phyloP scores from a whole-genome alignment of 1,140 invertebrate species.

The Zaprionus ghesquierei region DNA sequence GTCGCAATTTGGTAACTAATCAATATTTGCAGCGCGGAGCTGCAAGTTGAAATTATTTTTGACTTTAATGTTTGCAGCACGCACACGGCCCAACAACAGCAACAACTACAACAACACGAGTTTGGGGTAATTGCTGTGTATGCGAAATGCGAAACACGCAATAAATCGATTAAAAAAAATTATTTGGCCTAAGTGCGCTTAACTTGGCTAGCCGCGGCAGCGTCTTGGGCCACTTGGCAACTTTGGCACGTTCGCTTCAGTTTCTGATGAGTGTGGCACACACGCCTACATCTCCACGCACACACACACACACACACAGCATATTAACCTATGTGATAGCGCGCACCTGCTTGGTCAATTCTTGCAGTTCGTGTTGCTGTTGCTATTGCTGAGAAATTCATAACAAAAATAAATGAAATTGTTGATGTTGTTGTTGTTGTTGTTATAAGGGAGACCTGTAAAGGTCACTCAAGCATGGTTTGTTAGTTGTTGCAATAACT shows the following conservation, averaged over 20 bases:
- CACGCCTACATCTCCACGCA: neutral
- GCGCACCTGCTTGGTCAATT: conserved; percentile 26
- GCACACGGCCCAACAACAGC: conserved; percentile 33
- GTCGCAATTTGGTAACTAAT: conserved; percentile 34
- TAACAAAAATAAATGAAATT: conserved; percentile 5
- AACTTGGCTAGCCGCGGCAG: neutral
- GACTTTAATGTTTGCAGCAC: conserved; percentile 62
- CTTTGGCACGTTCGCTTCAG: conserved; percentile 36
- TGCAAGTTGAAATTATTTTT: conserved; percentile 76
- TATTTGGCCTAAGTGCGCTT: conserved; percentile 47
- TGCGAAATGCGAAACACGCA: conserved; percentile 69
- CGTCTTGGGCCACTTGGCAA: conserved; percentile 11
- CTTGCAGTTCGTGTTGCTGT: neutral
- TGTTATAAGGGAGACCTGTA: neutral
- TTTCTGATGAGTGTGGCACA: conserved; percentile 2
- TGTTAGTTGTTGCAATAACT: neutral
- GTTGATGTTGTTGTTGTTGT: neutral
- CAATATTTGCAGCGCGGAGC: conserved; percentile 47
- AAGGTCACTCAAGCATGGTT: neutral
- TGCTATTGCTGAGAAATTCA: neutral
- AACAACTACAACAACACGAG: conserved; percentile 4
- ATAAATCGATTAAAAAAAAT: conserved; percentile 77
- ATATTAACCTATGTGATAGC: conserved; percentile 7
- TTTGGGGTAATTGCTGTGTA: conserved; percentile 49
- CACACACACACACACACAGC: neutral